Evolutionary conservation across 2,888 invertebrate genomes (phyloP).

Genomic region (Drosophila glabriapex): DNA sequence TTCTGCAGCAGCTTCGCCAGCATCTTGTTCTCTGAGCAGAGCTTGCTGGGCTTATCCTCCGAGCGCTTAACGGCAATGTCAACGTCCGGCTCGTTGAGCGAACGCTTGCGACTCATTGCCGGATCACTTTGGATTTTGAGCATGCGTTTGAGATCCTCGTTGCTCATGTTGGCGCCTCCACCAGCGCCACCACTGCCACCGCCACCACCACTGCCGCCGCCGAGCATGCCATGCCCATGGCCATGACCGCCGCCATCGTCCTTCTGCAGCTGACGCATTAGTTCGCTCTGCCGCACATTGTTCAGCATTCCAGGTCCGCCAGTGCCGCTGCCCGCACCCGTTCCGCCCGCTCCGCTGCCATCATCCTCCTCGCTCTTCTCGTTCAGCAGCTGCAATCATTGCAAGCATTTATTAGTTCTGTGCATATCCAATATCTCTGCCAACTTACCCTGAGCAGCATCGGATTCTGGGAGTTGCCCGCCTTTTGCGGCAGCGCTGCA

Average conservation of each 20-base stretch:
- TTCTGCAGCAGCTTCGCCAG: constrained; percentile 92
- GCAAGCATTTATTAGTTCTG: constrained; percentile 23
- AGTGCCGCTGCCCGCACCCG: constrained; percentile 8
- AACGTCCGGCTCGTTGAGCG: constrained; percentile 88
- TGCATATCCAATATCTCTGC: not conserved
- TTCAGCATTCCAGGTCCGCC: constrained; percentile 79
- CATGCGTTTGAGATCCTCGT: constrained; percentile 85
- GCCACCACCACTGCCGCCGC: constrained; percentile 37
- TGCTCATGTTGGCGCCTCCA: constrained; percentile 81
- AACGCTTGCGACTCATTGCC: constrained; percentile 87
- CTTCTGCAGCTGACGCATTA: constrained; percentile 87
- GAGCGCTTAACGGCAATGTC: constrained; percentile 84
- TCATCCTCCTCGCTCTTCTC: constrained; percentile 93
- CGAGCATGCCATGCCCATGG: constrained; percentile 70
- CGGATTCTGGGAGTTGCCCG: constrained; percentile 86
- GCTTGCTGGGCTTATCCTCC: constrained; percentile 87
- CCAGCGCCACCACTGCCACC: constrained; percentile 15
- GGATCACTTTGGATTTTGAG: constrained; percentile 84
- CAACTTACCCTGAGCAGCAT: constrained; percentile 89
- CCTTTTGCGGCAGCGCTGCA: constrained; percentile 71
- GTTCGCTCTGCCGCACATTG: constrained; percentile 86
- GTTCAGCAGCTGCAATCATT: constrained; percentile 89
- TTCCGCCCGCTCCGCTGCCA: constrained; percentile 83
- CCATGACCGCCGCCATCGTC: constrained; percentile 81
- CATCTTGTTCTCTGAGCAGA: constrained; percentile 94